Percentiles rank a stretch among this genome's conserved stretches.
phyloP scores from a whole-genome alignment of 2,113 vertebrate genomes.

The Ceyx melanurus region DNA sequence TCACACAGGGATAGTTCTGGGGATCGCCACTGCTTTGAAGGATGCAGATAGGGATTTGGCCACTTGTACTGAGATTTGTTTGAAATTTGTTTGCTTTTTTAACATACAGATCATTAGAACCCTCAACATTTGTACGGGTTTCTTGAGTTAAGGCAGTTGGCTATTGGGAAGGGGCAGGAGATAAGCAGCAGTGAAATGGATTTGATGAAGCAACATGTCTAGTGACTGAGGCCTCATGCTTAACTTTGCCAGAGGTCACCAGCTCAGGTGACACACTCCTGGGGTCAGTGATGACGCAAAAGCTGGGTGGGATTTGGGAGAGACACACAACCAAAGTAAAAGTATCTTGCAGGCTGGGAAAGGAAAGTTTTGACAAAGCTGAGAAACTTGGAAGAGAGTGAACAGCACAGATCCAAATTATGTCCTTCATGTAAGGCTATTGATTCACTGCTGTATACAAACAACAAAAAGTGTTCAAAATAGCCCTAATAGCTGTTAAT shows the following conservation, averaged over 20 bases:
- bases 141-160: background rate
- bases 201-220: background rate
- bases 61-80: background rate
- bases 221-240: background rate
- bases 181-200: background rate
- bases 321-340: background rate
- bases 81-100: background rate
- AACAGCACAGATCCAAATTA: background rate
- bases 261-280: background rate
- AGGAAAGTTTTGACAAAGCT: background rate
- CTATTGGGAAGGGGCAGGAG: background rate
- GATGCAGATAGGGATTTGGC: background rate
- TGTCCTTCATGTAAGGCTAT: background rate
- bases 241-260: background rate
- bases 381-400: background rate
- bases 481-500: background rate
- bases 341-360: background rate
- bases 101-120: background rate
- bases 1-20: background rate
- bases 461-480: background rate
- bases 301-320: background rate
- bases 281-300: rapidly evolving
- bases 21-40: rapidly evolving
- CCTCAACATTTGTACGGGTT: background rate
- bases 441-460: slow-evolving; percentile 18